phyloP scores from a whole-genome alignment of 2,888 invertebrate species.

The Hydropsyche betteni region DNA sequence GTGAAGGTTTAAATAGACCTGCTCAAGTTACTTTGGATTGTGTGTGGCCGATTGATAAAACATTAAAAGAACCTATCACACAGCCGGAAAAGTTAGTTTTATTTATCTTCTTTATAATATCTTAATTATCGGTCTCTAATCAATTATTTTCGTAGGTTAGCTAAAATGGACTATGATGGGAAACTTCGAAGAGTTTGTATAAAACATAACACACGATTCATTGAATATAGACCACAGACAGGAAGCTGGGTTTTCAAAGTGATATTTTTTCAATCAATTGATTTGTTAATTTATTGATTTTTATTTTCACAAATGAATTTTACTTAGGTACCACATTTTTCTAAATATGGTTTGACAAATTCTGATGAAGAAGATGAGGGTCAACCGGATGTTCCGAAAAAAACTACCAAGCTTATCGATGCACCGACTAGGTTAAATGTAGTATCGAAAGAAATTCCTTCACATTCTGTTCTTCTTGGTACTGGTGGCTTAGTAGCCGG shows the following conservation, averaged over 20 bases:
- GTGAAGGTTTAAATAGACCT: constrained; percentile 86
- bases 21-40: constrained; percentile 93
- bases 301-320: neutral
- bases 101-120: neutral
- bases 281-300: constrained; percentile 17
- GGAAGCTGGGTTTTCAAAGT: constrained; percentile 98
- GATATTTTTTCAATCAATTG: neutral
- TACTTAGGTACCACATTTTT: constrained; percentile 86
- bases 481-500: constrained; percentile 36
- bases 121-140: constrained; percentile 2
- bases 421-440: too few species aligned
- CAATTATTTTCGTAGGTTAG: constrained; percentile 61
- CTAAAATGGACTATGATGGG: constrained; percentile 84
- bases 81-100: constrained; percentile 72
- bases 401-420: too few species aligned
- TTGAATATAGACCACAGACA: constrained; percentile 93
- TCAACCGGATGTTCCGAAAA: constrained; percentile 54
- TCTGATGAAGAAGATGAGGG: constrained; percentile 82
- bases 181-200: constrained; percentile 85
- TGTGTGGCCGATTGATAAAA: constrained; percentile 93
- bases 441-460: constrained; percentile 24
- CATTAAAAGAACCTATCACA: constrained; percentile 79
- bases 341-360: constrained; percentile 90
- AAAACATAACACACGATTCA: constrained; percentile 88
- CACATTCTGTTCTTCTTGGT: constrained; percentile 25